Percentiles rank a stretch among this genome's conserved stretches.
These are phyloP conservation scores for Campoletis raptor DNA, from an alignment of 2,888 invertebrate genomes.

Conservation along the genomic window DNA sequence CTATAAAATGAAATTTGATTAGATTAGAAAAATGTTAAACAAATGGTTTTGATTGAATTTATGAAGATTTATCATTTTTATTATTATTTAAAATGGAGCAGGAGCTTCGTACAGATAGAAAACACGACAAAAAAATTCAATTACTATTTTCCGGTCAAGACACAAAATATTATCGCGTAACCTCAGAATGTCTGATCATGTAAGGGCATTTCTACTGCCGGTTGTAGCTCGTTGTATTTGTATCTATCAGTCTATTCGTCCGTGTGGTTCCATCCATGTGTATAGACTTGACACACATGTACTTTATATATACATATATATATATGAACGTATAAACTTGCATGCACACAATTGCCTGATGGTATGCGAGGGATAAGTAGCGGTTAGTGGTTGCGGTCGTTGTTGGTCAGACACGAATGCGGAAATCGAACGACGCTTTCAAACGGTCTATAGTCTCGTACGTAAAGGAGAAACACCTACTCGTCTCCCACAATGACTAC, in stretches of 20 bases:
- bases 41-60: neutral
- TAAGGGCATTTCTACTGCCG: conserved; percentile 48
- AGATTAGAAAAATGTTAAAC: too few relatives aligned
- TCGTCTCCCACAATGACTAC: conserved; percentile 29
- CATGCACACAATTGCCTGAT: conserved; percentile 9
- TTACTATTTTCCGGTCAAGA: neutral
- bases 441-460: conserved; percentile 53
- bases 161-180: neutral
- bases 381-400: conserved; percentile 72
- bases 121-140: neutral
- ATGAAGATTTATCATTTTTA: neutral
- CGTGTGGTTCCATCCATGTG: neutral
- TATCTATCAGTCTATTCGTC: neutral
- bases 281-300: neutral
- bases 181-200: conserved; percentile 48
- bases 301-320: conserved; percentile 9
- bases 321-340: neutral
- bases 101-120: too few relatives aligned
- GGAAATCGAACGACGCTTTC: conserved; percentile 57
- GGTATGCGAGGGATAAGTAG: conserved; percentile 59
- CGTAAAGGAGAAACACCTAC: conserved; percentile 60
- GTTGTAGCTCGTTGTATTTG: neutral
- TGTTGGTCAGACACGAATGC: conserved; percentile 69
- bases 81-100: too few relatives aligned
- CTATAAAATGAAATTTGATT: too few relatives aligned